phyloP scores from a whole-genome alignment of 2,797 vertebrate species.

The Schizothorax lantsangensis region DNA sequence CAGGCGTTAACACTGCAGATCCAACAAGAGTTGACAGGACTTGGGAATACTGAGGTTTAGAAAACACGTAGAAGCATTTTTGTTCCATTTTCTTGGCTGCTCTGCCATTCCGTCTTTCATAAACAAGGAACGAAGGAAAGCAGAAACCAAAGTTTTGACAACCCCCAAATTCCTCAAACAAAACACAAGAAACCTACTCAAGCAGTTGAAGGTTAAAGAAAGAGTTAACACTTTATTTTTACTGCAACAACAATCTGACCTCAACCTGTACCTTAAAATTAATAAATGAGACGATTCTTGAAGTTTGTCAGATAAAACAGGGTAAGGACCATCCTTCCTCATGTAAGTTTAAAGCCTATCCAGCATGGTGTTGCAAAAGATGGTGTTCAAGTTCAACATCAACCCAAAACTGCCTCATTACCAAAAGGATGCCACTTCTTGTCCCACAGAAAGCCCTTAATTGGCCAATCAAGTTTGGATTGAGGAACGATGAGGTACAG shows the following conservation, averaged over 20 bases:
- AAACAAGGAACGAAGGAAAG: conserved; percentile 1
- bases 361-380: background rate
- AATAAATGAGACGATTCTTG: background rate
- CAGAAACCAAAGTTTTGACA: conserved; percentile 11
- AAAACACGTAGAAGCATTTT: background rate
- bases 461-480: background rate
- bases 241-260: background rate
- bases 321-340: background rate
- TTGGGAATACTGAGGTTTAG: background rate
- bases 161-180: conserved; percentile 3
- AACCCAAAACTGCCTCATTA: background rate
- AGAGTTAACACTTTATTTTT: background rate
- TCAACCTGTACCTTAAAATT: background rate
- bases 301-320: background rate
- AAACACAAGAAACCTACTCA: background rate
- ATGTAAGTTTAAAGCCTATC: background rate
- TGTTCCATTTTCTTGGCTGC: background rate
- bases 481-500: background rate
- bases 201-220: background rate
- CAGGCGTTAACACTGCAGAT: background rate
- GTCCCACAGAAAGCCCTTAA: background rate
- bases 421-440: background rate
- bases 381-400: conserved; percentile 1
- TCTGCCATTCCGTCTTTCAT: background rate
- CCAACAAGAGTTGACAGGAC: background rate